Base-by-base conservation (phyloP, 1,140 invertebrate species). In the Hyles euphorbiae region DNA sequence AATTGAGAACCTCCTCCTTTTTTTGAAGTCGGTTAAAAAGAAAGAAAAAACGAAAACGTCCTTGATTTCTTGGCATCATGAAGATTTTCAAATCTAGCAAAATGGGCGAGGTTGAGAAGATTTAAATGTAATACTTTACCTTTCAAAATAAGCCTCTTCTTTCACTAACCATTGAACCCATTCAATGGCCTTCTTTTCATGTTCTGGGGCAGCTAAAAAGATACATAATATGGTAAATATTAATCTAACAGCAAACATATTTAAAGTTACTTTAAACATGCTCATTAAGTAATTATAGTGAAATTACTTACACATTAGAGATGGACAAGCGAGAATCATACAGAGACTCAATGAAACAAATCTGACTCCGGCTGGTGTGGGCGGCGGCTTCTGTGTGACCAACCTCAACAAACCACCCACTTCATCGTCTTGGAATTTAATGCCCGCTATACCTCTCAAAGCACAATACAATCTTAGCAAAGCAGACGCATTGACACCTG, bases 371-470 rank as follows among this genome's bases (percentile, higher is more conserved):
- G 97, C 96, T 44, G 95, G 93, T 40, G 94, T 96, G 2, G 95
- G 94, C n/a, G 96, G 95, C 3, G 97, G 97, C 78, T 95, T 95
- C 9, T 95, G 95, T 3, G 97, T 98, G 5, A 99, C 91, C 40
- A 99, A 84, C 70, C 95, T 93, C 0, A 98, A 92, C 22, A 99
- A 90, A 34, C 94, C 90, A 52, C 92, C 91, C 11, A 98, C 94
- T 90, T 99, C 98, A 64, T 99, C 97, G 78, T 99, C 98, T 75
- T 96, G 94, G 84, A 91, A 95, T 92, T 98, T 98, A 1, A 98
- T 94, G 7, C 95, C 95, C 3, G 97, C 97, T 58, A 98, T 97
- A 43, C 97, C 97, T 70, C 97, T 92, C 0, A 99, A 89, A 8
- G 97, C 97, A 90, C 97, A 98, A 75, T 98, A 98, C 0, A 99